Base-by-base conservation (phyloP, 2,888 invertebrate genomes). In the Pseudococcus jackbeardsleyi region DNA sequence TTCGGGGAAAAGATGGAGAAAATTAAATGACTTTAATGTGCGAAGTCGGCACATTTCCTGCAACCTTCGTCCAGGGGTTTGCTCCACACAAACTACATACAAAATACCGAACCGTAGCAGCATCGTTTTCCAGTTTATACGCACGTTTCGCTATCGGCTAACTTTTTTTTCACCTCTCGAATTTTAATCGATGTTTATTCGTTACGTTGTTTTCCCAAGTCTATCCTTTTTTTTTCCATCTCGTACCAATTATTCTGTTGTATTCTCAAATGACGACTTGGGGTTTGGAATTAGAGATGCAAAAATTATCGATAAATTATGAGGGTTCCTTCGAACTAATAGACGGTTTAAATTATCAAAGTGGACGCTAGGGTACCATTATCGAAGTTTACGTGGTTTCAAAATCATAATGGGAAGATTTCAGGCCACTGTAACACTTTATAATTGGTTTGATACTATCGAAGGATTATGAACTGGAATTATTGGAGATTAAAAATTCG, bases 1-100 rank as follows among this genome's bases (percentile, higher is more conserved):
- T 7, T 12, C 12, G 17, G 64, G 22, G 64, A 64, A 64, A 64
- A 64, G 64, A 64, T 64, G 64, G 64, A 64, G 64, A 64, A 64
- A 64, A 64, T 64, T 64, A 64, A 64, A 64, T 19, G 64, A 64
- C 64, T 22, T 19, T 64, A 64, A 64, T 64, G 64, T 22, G 64
- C 64, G 19, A 64, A 64, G 64, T 64, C 19, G 19, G 64, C 64
- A 64, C 64, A 64, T 64, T 64, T 64, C 50, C 50, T 50, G 17
- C 50, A 50, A 50, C 50, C 50, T 50, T 50, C 50, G 50, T 50
- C 50, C 50, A 50, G 50, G 50, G 50, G 50, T 50, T 50, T 50
- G 50, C 17, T 50, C 17, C 50, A 50, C 17, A 17, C 26, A 33
- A 50, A 50, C 50, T 50, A 50, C 17, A 15, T 17, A 50, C 50